Base-by-base conservation (phyloP, 2,113 vertebrate species). In the Bos indicus region DNA sequence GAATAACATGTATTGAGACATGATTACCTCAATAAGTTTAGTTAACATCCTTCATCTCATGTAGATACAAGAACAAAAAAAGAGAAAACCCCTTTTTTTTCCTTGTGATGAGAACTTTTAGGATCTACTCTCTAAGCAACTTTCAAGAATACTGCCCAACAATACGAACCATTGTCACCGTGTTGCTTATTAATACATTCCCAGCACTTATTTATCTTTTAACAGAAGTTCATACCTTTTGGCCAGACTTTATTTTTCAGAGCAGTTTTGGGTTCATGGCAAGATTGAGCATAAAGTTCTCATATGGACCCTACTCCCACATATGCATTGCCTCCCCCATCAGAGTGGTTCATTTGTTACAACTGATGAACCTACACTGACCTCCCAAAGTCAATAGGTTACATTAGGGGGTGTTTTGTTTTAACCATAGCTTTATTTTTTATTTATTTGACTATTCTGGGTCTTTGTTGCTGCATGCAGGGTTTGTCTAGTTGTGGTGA, bases 391-490 rank as follows among this genome's bases (percentile, higher is more conserved):
- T 40, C 83, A 43, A 25, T 5, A 43, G 46, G 5, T 81, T 48
- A 36, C 67, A 82, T 40, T 46, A 52, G 71, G 23, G 71, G 0
- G 4, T 43, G 21, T 43, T 7, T 43, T 43, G n/a, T 25, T 43
- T 43, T 77, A 77, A 43, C 36, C 23, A 77, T 13, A 77, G 71
- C 71, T 77, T 26, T 77, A 43, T 43, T 40, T 77, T 77, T 74
- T 43, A 43, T 62, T 28, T 62, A 28, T 74, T 43, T 77, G 71
- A 77, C 71, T 77, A 7, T 26, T 25, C 71, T 43, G 71, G 11
- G 12, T 43, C 71, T 43, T 74, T 21, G 0, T 14, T 26, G 36
- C 21, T 77, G 71, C 11, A 0, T 2, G 71, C 0, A 1, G 71
- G 23, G 11, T 43, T 77, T 43, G 71, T 77, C 71, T 77, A 77